Evolutionary conservation across 2,113 vertebrate species (phyloP).

Genomic region (Oxyura jamaicensis): DNA sequence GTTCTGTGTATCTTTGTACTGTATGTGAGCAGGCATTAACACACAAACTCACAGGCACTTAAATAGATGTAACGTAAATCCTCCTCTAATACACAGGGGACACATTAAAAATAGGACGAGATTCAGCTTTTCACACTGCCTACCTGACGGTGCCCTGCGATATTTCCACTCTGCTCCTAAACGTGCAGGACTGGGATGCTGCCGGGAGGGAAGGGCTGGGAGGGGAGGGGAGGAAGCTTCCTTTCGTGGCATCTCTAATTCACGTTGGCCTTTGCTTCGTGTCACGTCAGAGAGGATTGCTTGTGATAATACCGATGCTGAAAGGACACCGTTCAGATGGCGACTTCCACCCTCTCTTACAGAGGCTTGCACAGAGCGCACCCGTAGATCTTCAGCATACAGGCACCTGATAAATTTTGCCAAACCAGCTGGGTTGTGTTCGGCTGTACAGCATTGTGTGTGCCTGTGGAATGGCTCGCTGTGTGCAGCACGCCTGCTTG

Average conservation of each 20-base stretch:
- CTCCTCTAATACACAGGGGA: neutral
- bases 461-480: fast-evolving
- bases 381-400: neutral
- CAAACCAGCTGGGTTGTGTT: neutral
- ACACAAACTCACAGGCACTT: slow-evolving; percentile 8
- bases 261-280: slow-evolving; percentile 10
- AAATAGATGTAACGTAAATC: neutral
- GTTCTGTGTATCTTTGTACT: slow-evolving; percentile 38
- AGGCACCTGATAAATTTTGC: neutral
- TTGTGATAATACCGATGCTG: neutral
- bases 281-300: neutral
- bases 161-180: neutral
- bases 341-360: neutral
- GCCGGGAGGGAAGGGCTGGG: neutral
- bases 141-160: neutral
- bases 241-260: neutral
- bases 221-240: neutral
- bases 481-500: neutral
- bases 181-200: neutral
- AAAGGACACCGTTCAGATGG: neutral
- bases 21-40: neutral
- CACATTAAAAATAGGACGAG: neutral
- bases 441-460: neutral
- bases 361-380: neutral
- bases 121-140: neutral